Evolutionary conservation across 2,888 invertebrate species (phyloP), one percentile per base, ranked within the genome.

Genomic region (Thymelicus acteon): DNA sequence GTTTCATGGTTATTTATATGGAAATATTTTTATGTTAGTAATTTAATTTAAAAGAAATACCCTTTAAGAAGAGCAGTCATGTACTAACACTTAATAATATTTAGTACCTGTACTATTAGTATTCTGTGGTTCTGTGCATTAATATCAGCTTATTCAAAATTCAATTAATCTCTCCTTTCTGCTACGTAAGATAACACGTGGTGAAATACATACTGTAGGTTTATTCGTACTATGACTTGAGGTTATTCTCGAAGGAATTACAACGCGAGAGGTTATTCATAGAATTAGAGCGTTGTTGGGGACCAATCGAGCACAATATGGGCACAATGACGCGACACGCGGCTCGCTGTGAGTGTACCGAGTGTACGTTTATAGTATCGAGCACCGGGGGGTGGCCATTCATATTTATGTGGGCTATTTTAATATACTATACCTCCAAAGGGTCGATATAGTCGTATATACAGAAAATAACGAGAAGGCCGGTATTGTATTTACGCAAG

Each of bases 261-360:
- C 54, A 24, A 24, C 19, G 24, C 54, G 54, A 54, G 54, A 58
- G 44, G 47, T 57, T 62, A 69, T 48, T 39, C 63, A 69, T 48
- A 58, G 57, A 69, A 54, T 69, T 68, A 68, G 68, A 68, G 54
- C 68, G 37, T 63, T 39, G 69, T 69, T 69, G 69, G 69, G 63
- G 69, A 63, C 58, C 48, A 15, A 69, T 58, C 54, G 68, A 68
- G 62, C 68, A 58, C 62, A 54, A 54, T 54, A 69, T 69, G 69
- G 69, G 57, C 57, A 62, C 63, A 63, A 63, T 69, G 69, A 48
- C 69, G 69, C 69, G 69, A 57, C 62, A 48, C 69, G 69, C 69
- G 69, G 57, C 62, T 44, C 44, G 40, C 67, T 47, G 52, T 15
- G 69, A 69, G 24, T 54, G 54, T 19, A 54, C 63, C 12, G 69